These are phyloP conservation scores for Gymnodraco acuticeps DNA, from an alignment of 2,797 vertebrate genomes.

Conservation along the genomic window DNA sequence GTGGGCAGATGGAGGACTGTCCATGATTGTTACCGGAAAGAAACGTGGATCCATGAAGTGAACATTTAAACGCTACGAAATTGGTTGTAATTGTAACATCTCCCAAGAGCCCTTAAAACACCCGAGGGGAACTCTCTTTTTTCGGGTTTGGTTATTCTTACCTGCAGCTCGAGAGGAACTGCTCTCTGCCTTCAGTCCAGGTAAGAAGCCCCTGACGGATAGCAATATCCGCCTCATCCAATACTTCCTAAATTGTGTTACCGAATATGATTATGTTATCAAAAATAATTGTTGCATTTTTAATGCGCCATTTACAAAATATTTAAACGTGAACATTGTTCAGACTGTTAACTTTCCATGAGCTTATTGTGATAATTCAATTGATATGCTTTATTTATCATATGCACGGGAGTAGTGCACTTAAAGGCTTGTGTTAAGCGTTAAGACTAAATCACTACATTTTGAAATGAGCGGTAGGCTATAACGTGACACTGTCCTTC, in stretches of 20 bases:
- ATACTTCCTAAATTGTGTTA: not conserved
- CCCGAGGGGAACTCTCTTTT: not conserved
- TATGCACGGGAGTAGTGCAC: too few species aligned
- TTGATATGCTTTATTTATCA: too few species aligned
- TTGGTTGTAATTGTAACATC: not conserved
- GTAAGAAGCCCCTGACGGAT: constrained; percentile 36
- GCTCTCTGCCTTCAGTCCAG: constrained; percentile 22
- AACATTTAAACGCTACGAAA: not conserved
- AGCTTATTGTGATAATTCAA: not conserved
- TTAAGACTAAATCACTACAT: not conserved
- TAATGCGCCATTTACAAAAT: too few species aligned
- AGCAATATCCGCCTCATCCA: not conserved
- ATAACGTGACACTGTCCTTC: not conserved
- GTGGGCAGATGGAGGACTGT: constrained; percentile 41
- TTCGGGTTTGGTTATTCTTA: not conserved
- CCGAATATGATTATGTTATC: too few species aligned
- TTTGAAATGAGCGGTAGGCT: not conserved
- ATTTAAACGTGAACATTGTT: not conserved
- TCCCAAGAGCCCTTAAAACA: not conserved
- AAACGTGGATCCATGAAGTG: constrained; percentile 3
- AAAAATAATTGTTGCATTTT: too few species aligned
- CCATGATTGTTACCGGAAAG: not conserved
- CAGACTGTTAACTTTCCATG: not conserved
- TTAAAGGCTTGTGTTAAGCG: not conserved
- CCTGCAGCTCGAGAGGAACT: constrained; percentile 27